Percentiles rank a stretch among this genome's conserved stretches.
These are phyloP conservation scores for Erpetoichthys calabaricus DNA, from an alignment of 2,797 vertebrate genomes.

Conservation along the genomic window DNA sequence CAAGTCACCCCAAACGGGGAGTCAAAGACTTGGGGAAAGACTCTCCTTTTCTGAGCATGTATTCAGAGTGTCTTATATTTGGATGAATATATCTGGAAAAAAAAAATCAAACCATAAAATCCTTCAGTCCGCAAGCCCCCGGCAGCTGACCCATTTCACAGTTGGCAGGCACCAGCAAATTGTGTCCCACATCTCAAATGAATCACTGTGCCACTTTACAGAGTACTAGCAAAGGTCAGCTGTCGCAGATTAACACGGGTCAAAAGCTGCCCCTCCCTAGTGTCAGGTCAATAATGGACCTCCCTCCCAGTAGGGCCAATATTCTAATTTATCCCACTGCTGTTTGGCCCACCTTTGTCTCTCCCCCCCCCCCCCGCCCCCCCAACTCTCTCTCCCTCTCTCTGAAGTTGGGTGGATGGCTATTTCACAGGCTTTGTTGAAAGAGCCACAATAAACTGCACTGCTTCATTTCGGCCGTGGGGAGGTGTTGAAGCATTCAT, in stretches of 20 bases:
- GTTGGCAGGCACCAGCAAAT: no score
- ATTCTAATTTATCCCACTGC: not conserved
- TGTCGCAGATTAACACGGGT: constrained; percentile 1
- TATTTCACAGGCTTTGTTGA: not conserved
- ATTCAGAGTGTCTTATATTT: no score
- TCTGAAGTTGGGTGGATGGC: constrained; percentile 1
- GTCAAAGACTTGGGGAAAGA: no score
- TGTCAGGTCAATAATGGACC: not conserved
- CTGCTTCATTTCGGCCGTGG: not conserved
- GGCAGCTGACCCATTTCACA: no score
- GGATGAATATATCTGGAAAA: no score
- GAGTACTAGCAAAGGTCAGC: constrained; percentile 9
- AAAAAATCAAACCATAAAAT: no score
- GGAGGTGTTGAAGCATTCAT: not conserved
- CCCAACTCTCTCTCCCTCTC: no score
- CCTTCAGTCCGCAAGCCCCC: no score
- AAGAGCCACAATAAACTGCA: not conserved
- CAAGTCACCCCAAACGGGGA: no score
- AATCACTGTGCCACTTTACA: constrained; percentile 2
- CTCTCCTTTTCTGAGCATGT: no score
- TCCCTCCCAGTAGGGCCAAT: not conserved
- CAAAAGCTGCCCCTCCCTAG: not conserved
- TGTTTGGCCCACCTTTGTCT: not conserved
- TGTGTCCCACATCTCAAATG: not conserved
- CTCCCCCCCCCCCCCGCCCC: not conserved